These are phyloP conservation scores for Drosophila conformis DNA, from an alignment of 2,888 invertebrate genomes.

Conservation along the genomic window DNA sequence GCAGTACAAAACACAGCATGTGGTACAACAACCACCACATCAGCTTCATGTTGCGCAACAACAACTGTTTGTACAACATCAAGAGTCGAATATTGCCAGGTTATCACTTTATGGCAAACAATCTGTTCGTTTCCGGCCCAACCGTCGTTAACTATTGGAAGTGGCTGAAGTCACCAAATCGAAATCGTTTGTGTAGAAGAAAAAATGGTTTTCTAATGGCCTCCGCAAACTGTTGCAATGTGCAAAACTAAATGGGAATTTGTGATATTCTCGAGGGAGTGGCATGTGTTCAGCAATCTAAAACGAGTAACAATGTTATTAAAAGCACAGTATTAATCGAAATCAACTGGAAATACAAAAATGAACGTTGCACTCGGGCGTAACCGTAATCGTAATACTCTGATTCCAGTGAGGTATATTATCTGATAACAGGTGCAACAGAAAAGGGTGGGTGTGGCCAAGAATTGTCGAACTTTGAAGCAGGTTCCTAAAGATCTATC, in stretches of 20 bases:
- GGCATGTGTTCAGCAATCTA: conserved; percentile 59
- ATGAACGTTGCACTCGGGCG: neutral
- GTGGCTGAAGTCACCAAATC: conserved; percentile 21
- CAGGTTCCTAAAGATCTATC: neutral
- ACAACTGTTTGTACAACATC: conserved; percentile 16
- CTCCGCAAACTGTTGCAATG: conserved; percentile 69
- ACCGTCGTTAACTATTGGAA: conserved; percentile 40
- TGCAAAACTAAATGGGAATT: conserved; percentile 67
- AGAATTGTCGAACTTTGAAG: neutral
- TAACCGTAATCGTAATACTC: neutral
- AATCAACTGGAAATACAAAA: neutral
- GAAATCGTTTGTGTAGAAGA: conserved; percentile 61
- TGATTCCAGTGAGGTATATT: neutral
- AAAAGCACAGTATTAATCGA: neutral
- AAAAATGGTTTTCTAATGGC: conserved; percentile 67
- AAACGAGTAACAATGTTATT: neutral
- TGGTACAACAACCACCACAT: conserved; percentile 14
- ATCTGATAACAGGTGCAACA: neutral
- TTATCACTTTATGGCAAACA: conserved; percentile 2
- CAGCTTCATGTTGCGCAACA: neutral
- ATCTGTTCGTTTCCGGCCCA: conserved; percentile 38
- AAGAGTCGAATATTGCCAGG: conserved; percentile 10
- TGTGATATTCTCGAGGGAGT: conserved; percentile 78
- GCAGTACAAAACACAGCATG: conserved; percentile 4
- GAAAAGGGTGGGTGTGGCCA: neutral